These are phyloP conservation scores for Polietes domitor DNA, from an alignment of 2,888 invertebrate genomes.

Conservation along the genomic window DNA sequence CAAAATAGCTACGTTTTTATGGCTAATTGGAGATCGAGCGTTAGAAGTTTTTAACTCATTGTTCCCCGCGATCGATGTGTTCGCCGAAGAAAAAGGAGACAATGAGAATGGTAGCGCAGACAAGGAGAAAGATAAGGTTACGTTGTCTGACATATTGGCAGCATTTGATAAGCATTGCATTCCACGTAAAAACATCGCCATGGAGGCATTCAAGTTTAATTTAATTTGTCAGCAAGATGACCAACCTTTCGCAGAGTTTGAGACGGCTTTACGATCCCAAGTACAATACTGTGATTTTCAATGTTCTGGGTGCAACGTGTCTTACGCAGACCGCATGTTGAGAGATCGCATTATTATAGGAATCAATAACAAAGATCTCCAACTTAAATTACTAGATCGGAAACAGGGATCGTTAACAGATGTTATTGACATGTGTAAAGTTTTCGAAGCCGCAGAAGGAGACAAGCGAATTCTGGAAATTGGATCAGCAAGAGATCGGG, in stretches of 20 bases:
- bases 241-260: slow-evolving; percentile 63
- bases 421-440: background rate
- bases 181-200: slow-evolving; percentile 51
- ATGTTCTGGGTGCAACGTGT: slow-evolving; percentile 55
- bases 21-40: slow-evolving; percentile 53
- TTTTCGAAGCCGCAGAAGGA: background rate
- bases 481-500: no score
- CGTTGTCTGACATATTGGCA: slow-evolving; percentile 36
- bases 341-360: slow-evolving; percentile 63
- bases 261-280: slow-evolving; percentile 65
- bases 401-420: slow-evolving; percentile 54
- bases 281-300: slow-evolving; percentile 60
- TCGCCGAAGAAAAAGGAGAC: slow-evolving; percentile 39
- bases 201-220: slow-evolving; percentile 64
- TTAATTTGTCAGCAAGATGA: slow-evolving; percentile 65
- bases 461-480: slow-evolving; percentile 14
- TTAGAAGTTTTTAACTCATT: slow-evolving; percentile 61
- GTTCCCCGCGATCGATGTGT: slow-evolving; percentile 64
- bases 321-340: slow-evolving; percentile 63
- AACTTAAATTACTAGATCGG: slow-evolving; percentile 60
- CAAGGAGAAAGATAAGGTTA: slow-evolving; percentile 27
- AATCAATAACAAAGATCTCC: slow-evolving; percentile 60
- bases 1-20: slow-evolving; percentile 54
- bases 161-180: slow-evolving; percentile 62
- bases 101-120: slow-evolving; percentile 21